Evolutionary conservation across 2,113 vertebrate genomes (phyloP), one percentile per base, ranked within the genome.

Genomic region (Hippoglossus stenolepis): DNA sequence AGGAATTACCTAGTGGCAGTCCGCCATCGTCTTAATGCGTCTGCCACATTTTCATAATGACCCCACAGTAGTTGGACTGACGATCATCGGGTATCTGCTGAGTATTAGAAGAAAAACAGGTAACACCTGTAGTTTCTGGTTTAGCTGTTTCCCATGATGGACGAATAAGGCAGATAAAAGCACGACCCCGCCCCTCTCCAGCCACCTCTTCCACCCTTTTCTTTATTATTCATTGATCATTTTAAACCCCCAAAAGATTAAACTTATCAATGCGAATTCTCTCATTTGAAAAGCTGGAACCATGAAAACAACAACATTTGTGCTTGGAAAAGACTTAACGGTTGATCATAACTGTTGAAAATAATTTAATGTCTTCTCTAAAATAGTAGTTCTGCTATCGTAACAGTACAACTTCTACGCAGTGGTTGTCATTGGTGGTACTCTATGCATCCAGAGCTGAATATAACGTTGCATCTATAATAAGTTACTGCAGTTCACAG

Each of bases 381-480:
- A 51, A 51, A 2, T 7, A 31, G 31, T 31, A 31, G 31, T 20
- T 18, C 24, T 24, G 59, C 58, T 60, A 3, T 26, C 49, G 35
- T 56, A 23, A 35, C 23, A 1, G 31, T 31, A 21, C 4, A 31
- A 9, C 38, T 2, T 21, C 47, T 66, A 21, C 17, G n/a, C 21
- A 57, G 15, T 28, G 11, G 63, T 51, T 66, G 17, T 13, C 40
- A 67, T 56, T 40, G 0, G 11, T 61, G 45, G 3, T 40, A 59
- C n/a, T 24, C 54, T 11, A 2, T 57, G 47, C 23, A 70, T 53
- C 40, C 21, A 12, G 11, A 54, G 58, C 31, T 64, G 28, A 72
- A 73, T 73, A 47, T 75, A 63, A 49, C 68, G 47, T 47, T 54
- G 31, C 58, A 38, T 61, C 23, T 74, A 38, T 60, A 64, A 62